These are phyloP conservation scores for Brienomyrus brachyistius DNA, from an alignment of 2,113 vertebrate species.

Conservation along the genomic window DNA sequence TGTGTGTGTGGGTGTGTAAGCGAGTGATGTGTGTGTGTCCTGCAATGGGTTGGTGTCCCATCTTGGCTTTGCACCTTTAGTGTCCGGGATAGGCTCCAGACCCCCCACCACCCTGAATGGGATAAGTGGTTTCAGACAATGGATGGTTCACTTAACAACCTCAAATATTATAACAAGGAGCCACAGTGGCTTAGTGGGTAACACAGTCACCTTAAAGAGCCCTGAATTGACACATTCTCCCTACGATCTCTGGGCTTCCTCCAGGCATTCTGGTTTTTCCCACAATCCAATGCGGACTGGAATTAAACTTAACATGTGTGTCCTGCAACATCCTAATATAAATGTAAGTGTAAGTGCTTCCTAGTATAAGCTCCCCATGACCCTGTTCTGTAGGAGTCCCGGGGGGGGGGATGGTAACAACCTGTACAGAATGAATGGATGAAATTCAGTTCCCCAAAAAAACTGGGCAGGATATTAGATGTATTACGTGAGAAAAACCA, in stretches of 20 bases:
- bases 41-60: too few relatives aligned
- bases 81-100: too few relatives aligned
- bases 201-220: neutral
- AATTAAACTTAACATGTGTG: neutral
- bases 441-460: neutral
- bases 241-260: neutral
- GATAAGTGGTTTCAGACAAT: too few relatives aligned
- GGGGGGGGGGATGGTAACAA: neutral
- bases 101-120: too few relatives aligned
- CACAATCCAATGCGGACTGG: neutral
- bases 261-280: neutral
- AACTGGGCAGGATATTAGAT: neutral
- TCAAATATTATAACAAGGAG: neutral
- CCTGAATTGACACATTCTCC: neutral
- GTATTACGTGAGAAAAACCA: neutral
- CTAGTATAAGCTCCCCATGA: neutral
- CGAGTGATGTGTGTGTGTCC: too few relatives aligned
- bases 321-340: neutral
- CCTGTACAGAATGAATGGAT: neutral
- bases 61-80: too few relatives aligned
- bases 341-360: neutral
- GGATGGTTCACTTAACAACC: neutral
- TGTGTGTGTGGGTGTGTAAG: too few relatives aligned
- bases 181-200: neutral
- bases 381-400: neutral